Evolutionary conservation across 2,888 invertebrate genomes (phyloP).

Genomic region (Crocallis elinguaria): DNA sequence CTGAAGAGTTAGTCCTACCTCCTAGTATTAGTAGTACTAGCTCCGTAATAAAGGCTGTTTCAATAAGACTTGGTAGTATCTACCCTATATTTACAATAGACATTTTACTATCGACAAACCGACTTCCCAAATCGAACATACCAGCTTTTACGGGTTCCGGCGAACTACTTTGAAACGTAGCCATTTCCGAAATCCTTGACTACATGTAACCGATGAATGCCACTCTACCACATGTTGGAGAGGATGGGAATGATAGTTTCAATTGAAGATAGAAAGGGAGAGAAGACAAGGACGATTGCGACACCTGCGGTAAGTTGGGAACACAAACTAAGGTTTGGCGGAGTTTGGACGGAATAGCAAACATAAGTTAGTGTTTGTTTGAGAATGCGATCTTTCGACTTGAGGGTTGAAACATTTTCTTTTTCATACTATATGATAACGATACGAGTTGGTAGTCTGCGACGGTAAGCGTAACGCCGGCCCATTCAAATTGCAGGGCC

Average conservation of each 20-base stretch:
- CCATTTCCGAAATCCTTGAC: conserved; percentile 7
- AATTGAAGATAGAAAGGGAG: conserved; percentile 21
- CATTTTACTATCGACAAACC: conserved; percentile 4
- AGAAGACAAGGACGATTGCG: conserved; percentile 19
- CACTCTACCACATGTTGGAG: conserved; percentile 5
- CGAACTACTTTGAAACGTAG: conserved; percentile 9
- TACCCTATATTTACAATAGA: neutral
- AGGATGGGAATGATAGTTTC: conserved; percentile 7
- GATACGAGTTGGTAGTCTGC: too few species aligned
- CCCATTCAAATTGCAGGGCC: too few species aligned
- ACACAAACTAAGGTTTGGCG: conserved; percentile 36
- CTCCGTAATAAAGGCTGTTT: neutral
- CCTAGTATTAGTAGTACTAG: too few species aligned
- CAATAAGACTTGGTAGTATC: neutral
- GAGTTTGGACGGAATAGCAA: conserved; percentile 24
- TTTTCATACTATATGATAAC: too few species aligned
- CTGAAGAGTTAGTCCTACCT: too few species aligned
- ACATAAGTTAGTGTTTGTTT: conserved; percentile 7
- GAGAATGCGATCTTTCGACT: neutral
- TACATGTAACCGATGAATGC: conserved; percentile 7
- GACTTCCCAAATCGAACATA: conserved; percentile 6
- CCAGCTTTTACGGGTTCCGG: conserved; percentile 10
- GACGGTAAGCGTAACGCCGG: too few species aligned
- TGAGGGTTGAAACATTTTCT: neutral
- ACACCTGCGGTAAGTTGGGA: conserved; percentile 36